Evolutionary conservation across 2,797 vertebrate species (phyloP), one percentile per base, ranked within the genome.

Genomic region (Otus scops): DNA sequence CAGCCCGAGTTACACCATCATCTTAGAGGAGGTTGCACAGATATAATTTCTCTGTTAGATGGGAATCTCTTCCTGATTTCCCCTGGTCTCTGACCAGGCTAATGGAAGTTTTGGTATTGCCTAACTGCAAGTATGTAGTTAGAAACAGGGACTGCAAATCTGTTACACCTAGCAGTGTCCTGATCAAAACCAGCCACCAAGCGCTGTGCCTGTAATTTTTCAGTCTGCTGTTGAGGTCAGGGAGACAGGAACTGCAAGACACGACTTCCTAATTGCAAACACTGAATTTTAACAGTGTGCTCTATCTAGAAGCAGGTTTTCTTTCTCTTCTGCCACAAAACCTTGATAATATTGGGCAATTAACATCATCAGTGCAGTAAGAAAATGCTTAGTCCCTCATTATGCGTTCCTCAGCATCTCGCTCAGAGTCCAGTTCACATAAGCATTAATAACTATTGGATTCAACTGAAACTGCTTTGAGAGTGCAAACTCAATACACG

Each of bases 141-240:
- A 65, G 34, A 83, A 78, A 45, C 3, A 34, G 36, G 48, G 24
- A 7, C 27, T 60, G 71, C 57, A 88, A 59, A 30, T 43, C 16
- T 19, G 9, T 47, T 60, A 51, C 0, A 6, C 54, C 11, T 36
- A 39, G 34, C 59, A 75, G 56, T 7, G 20, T 47, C 23, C 50
- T 38, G 20, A 43, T 22, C 9, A 69, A 75, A 41, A 47, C 3
- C 45, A 47, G 20, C 38, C 10, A 10, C 26, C 23, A 30, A 14
- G 20, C 0, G 0, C 38, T 14, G 13, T 21, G 32, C 2, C 2
- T 8, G 39, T 21, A 3, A 41, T 36, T 91, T 34, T 57, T 32
- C 65, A 83, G 11, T n/a, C 48, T 50, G 59, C 53, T 26, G 13
- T 26, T 15, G 30, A 59, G 27, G 27, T 32, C 41, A 78, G 48